phyloP scores from a whole-genome alignment of 2,113 vertebrate species.

The Brachyhypopomus gauderio region DNA sequence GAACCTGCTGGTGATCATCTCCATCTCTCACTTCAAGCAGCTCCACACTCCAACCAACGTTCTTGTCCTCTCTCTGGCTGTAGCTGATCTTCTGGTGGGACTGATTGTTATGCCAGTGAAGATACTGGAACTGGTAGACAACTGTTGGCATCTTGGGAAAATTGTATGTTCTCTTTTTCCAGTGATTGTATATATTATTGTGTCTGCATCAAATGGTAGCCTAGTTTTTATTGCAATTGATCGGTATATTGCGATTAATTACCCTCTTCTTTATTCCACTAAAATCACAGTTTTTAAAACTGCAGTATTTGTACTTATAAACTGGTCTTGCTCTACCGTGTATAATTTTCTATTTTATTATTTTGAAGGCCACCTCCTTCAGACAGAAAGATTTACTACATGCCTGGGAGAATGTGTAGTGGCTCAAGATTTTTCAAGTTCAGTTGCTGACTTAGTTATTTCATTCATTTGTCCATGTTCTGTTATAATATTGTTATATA shows the following conservation, averaged over 20 bases:
- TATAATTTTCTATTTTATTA: slow-evolving; percentile 31
- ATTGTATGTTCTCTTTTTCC: slow-evolving; percentile 57
- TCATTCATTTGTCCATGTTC: slow-evolving; percentile 10
- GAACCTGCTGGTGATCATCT: slow-evolving; percentile 52
- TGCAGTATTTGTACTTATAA: slow-evolving; percentile 53
- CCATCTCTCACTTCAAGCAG: slow-evolving; percentile 69
- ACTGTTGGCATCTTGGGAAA: slow-evolving; percentile 66
- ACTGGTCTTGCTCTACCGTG: slow-evolving; percentile 57
- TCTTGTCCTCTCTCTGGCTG: slow-evolving; percentile 68
- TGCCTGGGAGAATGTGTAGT: slow-evolving; percentile 37
- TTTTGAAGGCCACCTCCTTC: slow-evolving; percentile 5
- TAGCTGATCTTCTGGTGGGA: slow-evolving; percentile 65
- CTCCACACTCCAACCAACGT: slow-evolving; percentile 72
- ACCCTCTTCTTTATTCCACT: slow-evolving; percentile 60
- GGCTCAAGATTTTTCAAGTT: background rate
- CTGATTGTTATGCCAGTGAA: slow-evolving; percentile 81
- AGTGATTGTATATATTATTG: slow-evolving; percentile 55
- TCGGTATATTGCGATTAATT: slow-evolving; percentile 62
- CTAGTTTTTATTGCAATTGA: slow-evolving; percentile 64
- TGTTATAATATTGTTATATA: slow-evolving; percentile 24
- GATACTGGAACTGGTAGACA: slow-evolving; percentile 43
- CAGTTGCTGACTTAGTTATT: slow-evolving; percentile 7
- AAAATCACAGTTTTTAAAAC: slow-evolving; percentile 50
- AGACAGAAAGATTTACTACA: background rate
- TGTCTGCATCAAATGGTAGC: slow-evolving; percentile 54